Percentiles rank a stretch among this genome's conserved stretches.
Evolutionary conservation across 2,797 vertebrate genomes (phyloP).

Genomic region (Lutjanus campechanus): DNA sequence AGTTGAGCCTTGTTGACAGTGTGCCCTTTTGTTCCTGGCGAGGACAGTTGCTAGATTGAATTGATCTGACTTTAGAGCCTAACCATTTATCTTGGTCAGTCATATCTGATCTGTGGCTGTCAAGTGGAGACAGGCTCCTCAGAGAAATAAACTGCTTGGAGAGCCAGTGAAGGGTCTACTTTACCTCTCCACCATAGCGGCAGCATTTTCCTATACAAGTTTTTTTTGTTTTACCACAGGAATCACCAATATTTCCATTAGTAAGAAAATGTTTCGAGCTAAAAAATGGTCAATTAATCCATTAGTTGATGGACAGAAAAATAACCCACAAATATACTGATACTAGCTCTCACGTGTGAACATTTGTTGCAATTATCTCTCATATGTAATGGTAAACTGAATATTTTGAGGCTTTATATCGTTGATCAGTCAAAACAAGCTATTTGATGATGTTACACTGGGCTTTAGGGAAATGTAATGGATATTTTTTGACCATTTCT

Average conservation of each 20-base stretch:
- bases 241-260: neutral
- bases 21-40: slow-evolving; percentile 75
- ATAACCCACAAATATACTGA: neutral
- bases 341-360: neutral
- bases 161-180: slow-evolving; percentile 42
- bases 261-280: neutral
- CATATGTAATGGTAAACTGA: neutral
- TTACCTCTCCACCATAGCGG: slow-evolving; percentile 11
- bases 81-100: slow-evolving; percentile 78
- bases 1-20: slow-evolving; percentile 77
- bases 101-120: slow-evolving; percentile 82
- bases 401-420: neutral
- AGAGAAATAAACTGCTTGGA: slow-evolving; percentile 66
- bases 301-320: neutral
- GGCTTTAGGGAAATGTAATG: neutral
- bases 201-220: neutral
- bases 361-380: neutral
- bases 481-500: neutral
- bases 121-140: slow-evolving; percentile 66
- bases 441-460: neutral
- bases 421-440: neutral
- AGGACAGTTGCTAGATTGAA: slow-evolving; percentile 80
- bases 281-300: neutral
- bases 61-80: slow-evolving; percentile 79
- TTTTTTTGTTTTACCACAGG: neutral